Evolutionary conservation across 2,113 vertebrate species (phyloP).

Genomic region (Clinocottus analis): DNA sequence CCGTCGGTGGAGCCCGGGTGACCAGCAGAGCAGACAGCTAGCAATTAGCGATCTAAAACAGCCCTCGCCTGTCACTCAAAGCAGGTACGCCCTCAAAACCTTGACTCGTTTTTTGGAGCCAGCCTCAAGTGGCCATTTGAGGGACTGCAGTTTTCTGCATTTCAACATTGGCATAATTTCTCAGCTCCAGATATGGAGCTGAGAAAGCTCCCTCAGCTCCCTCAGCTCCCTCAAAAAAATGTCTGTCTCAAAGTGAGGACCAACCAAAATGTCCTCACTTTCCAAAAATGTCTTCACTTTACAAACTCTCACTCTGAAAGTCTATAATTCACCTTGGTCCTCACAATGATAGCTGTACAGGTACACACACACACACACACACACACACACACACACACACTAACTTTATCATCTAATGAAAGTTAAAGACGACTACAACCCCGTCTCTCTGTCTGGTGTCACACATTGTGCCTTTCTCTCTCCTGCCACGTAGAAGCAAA

Average conservation of each 20-base stretch:
- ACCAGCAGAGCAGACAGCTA: too few species aligned
- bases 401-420: constrained; percentile 50
- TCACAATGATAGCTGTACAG: neutral
- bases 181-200: neutral
- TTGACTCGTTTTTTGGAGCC: neutral
- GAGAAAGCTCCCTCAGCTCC: too few species aligned
- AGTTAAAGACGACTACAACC: constrained; percentile 39
- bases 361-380: constrained; percentile 20
- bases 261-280: neutral
- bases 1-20: too few species aligned
- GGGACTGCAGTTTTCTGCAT: neutral
- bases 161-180: neutral
- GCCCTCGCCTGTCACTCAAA: neutral
- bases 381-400: constrained; percentile 14
- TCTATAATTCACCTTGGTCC: neutral
- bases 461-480: constrained; percentile 16
- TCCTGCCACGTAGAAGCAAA: neutral
- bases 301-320: neutral
- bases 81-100: too few species aligned
- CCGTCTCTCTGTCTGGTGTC: constrained; percentile 31
- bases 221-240: neutral
- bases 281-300: neutral
- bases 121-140: neutral
- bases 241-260: neutral
- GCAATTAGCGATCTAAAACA: neutral